Evolutionary conservation across 2,113 vertebrate species (phyloP), one percentile per base, ranked within the genome.

Genomic region (Tichodroma muraria): DNA sequence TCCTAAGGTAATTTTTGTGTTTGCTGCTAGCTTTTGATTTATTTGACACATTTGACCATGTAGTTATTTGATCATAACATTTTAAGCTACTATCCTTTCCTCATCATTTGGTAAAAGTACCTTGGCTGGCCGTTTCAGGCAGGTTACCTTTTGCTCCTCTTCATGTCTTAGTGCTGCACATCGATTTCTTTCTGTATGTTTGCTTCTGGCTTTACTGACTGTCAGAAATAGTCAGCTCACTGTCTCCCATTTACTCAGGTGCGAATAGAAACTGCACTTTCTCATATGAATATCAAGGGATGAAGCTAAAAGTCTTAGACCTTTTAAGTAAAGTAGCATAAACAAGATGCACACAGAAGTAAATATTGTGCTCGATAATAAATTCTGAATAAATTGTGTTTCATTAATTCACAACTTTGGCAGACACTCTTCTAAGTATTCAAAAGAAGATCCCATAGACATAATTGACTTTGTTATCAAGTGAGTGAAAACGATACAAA

Each of bases 191-290:
- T 96, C 96, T 94, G 79, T 16, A 12, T 93, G 73, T 93, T 97
- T 96, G 77, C 86, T 88, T 72, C 64, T 96, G 25, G 5, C 87
- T 96, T 96, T 90, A 88, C n/a, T 42, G 18, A 57, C 92, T 97
- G 97, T 93, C 97, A 96, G 80, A 96, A 97, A 96, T 93, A 96
- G 97, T 97, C 96, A 97, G 63, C 83, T 92, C 76, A 45, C 65
- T 65, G 49, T 81, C 89, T 96, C 83, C 90, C 80, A 53, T 86
- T 96, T 87, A 89, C 78, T 92, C 96, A 96, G 91, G 96, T 97
- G 91, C 79, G 93, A 96, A 96, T 21, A 57, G 72, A 84, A 90
- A 89, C 60, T 85, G 72, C 72, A 40, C 88, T 97, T 95, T 95
- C 85, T 73, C 64, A 37, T 85, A 63, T 84, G 54, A 95, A 89